Evolutionary conservation across 2,113 vertebrate genomes (phyloP).

Genomic region (Anolis sagrei): DNA sequence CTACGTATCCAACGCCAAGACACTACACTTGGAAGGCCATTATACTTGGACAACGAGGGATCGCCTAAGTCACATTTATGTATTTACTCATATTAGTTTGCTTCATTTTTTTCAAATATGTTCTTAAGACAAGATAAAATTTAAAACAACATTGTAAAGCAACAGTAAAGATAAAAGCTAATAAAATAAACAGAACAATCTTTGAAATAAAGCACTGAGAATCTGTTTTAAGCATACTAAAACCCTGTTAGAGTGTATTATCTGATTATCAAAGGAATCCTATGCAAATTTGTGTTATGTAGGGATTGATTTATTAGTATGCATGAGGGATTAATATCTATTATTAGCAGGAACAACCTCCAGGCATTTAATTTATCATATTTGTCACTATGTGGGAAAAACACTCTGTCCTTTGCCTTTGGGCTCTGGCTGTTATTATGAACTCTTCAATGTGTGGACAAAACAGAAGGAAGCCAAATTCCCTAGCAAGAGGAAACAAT

Average conservation of each 20-base stretch:
- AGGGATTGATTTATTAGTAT: slow-evolving; percentile 1
- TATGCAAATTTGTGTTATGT: neutral
- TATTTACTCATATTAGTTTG: too few species aligned
- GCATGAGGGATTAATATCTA: slow-evolving; percentile 17
- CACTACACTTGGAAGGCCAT: too few species aligned
- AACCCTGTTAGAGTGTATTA: neutral
- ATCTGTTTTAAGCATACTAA: neutral
- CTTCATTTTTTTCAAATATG: too few species aligned
- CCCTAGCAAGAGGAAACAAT: slow-evolving; percentile 62
- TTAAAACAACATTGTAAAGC: too few species aligned
- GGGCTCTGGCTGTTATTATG: slow-evolving; percentile 70
- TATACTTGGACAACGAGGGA: too few species aligned
- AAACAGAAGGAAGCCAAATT: slow-evolving; percentile 73
- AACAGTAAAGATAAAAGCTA: too few species aligned
- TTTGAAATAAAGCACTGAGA: too few species aligned
- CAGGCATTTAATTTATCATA: slow-evolving; percentile 53
- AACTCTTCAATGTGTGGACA: slow-evolving; percentile 70
- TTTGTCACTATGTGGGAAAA: slow-evolving; percentile 77
- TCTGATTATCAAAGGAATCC: neutral
- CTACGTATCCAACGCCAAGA: neutral
- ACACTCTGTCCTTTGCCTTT: slow-evolving; percentile 63
- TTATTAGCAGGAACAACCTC: slow-evolving; percentile 49
- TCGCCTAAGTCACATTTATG: too few species aligned
- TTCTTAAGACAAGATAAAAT: too few species aligned
- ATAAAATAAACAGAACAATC: too few species aligned